A percentile compares a stretch with the other conserved stretches of the same genome.
phyloP scores from a whole-genome alignment of 2,113 vertebrate species.

The Vulpes ferrilata region DNA sequence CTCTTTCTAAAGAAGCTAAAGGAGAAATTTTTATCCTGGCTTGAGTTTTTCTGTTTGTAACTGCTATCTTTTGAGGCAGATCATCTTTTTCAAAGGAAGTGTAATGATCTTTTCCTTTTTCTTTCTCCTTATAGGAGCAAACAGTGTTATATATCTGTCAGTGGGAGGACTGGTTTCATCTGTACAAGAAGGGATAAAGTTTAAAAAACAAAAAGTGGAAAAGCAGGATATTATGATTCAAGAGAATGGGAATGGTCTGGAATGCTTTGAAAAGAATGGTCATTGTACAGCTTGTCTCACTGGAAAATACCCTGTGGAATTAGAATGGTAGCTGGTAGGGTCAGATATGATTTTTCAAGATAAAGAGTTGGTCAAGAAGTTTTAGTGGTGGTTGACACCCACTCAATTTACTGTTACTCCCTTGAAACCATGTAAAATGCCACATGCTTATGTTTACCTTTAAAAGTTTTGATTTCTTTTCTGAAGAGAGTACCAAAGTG shows the following conservation, averaged over 20 bases:
- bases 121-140: slow-evolving; percentile 90
- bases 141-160: slow-evolving; percentile 96
- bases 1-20: not conserved
- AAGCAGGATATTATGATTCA: slow-evolving; percentile 82
- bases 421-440: slow-evolving; percentile 60
- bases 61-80: not conserved
- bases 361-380: not conserved
- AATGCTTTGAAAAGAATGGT: slow-evolving; percentile 84
- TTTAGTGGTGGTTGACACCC: slow-evolving; percentile 37
- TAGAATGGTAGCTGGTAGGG: slow-evolving; percentile 91
- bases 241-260: slow-evolving; percentile 86
- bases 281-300: slow-evolving; percentile 98
- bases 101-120: not conserved
- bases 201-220: slow-evolving; percentile 81
- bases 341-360: not conserved
- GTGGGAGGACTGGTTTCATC: slow-evolving; percentile 96
- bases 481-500: slow-evolving; percentile 75
- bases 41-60: slow-evolving; percentile 11
- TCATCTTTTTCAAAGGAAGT: not conserved
- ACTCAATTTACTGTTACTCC: slow-evolving; percentile 65
- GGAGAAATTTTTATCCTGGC: not conserved
- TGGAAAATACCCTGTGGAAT: slow-evolving; percentile 96
- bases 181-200: slow-evolving; percentile 92
- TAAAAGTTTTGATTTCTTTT: slow-evolving; percentile 63
- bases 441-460: slow-evolving; percentile 67